phyloP scores from a whole-genome alignment of 2,888 invertebrate genomes.

The Pardosa pseudoannulata region DNA sequence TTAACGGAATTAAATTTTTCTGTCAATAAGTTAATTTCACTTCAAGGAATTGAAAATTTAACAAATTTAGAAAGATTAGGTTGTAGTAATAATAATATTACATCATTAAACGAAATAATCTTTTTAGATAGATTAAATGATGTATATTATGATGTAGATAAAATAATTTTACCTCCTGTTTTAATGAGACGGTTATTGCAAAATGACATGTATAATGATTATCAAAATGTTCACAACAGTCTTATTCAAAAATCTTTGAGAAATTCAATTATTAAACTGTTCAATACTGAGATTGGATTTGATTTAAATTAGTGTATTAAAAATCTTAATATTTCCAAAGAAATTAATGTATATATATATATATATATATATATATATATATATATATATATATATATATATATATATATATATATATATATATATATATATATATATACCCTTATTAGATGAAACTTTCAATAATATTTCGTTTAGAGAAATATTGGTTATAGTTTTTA shows the following conservation, averaged over 20 bases:
- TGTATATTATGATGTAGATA: not conserved
- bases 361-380: too few species aligned
- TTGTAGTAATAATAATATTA: not conserved
- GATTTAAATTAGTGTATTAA: not conserved
- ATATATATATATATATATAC: too few species aligned
- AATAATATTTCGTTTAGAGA: not conserved
- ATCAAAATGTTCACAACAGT: not conserved
- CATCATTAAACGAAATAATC: not conserved
- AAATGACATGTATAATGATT: not conserved
- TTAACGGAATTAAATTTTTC: too few species aligned
- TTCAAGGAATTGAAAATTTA: too few species aligned
- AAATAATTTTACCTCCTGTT: not conserved
- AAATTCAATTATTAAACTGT: not conserved
- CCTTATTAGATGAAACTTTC: not conserved
- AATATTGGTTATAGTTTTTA: not conserved
- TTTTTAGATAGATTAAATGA: not conserved
- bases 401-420: too few species aligned
- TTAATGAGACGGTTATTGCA: not conserved
- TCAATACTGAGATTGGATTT: not conserved
- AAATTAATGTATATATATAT: not conserved
- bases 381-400: too few species aligned
- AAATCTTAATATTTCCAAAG: not conserved
- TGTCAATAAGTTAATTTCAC: too few species aligned
- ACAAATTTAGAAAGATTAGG: not conserved
- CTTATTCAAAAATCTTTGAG: conserved; percentile 5